Evolutionary conservation across 2,888 invertebrate genomes (phyloP).

Genomic region (Clivina fossor): DNA sequence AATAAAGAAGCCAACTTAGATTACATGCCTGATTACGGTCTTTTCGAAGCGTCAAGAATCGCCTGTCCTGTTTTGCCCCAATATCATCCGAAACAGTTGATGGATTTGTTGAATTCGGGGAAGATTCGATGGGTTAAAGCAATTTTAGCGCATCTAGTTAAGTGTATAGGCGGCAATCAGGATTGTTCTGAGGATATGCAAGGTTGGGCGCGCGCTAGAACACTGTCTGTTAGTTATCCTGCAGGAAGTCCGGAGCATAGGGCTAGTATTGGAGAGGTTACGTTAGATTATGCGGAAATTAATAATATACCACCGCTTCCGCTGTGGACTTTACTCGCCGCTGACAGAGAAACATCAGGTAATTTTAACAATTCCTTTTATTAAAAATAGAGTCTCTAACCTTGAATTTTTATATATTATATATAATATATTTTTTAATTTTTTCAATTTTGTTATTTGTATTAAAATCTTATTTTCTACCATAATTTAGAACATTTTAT

Average conservation of each 20-base stretch:
- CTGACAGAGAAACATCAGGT: conserved; percentile 82
- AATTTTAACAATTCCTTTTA: conserved; percentile 38
- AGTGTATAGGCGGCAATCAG: conserved; percentile 63
- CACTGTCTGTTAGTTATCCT: conserved; percentile 84
- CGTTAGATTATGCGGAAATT: conserved; percentile 91
- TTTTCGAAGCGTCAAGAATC: conserved; percentile 96
- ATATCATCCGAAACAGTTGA: conserved; percentile 98
- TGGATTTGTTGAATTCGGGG: conserved; percentile 97
- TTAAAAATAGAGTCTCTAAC: too few species aligned
- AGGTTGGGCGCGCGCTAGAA: conserved; percentile 86
- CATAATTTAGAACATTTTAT: too few species aligned
- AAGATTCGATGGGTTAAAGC: conserved; percentile 98
- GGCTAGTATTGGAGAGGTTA: conserved; percentile 83
- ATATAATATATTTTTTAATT: too few species aligned
- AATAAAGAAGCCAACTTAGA: conserved; percentile 59
- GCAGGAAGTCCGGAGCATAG: conserved; percentile 79
- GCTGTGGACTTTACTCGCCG: conserved; percentile 91
- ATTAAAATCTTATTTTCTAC: too few species aligned
- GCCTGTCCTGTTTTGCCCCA: conserved; percentile 98
- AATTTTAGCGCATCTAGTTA: conserved; percentile 93
- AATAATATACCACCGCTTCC: conserved; percentile 98
- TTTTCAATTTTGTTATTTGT: too few species aligned
- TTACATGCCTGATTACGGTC: conserved; percentile 90
- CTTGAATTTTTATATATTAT: too few species aligned
- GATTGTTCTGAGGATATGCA: conserved; percentile 56